Conservation (phyloP, 2,888 invertebrate species). For the Dicycla oo region DNA sequence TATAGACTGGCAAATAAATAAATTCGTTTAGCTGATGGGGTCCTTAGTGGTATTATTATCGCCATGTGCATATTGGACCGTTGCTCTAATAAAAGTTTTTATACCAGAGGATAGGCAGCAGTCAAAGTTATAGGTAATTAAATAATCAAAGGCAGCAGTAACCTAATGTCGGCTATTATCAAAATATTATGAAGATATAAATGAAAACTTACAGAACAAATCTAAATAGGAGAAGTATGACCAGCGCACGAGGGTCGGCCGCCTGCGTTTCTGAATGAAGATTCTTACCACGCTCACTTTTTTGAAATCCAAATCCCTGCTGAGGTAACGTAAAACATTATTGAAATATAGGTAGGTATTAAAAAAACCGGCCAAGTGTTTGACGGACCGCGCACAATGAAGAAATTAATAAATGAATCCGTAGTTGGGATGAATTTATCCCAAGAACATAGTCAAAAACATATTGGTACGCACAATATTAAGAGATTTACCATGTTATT, state of each 20-base stretch:
- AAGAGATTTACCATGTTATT: neutral
- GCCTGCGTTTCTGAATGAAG: slow-evolving; percentile 64
- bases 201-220: slow-evolving; percentile 73
- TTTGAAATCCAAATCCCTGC: slow-evolving; percentile 71
- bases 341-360: too few relatives aligned
- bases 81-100: neutral
- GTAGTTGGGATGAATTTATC: neutral
- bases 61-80: neutral
- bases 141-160: too few relatives aligned
- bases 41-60: neutral
- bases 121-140: too few relatives aligned
- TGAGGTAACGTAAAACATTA: too few relatives aligned
- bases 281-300: slow-evolving; percentile 72
- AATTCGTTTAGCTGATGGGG: too few relatives aligned
- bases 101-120: neutral
- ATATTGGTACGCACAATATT: neutral
- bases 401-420: too few relatives aligned
- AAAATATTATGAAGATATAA: neutral
- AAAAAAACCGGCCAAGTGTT: neutral
- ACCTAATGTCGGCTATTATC: too few relatives aligned
- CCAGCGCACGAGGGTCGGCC: slow-evolving; percentile 63
- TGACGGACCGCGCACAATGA: neutral
- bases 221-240: slow-evolving; percentile 70
- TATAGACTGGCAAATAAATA: neutral
- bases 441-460: neutral